Evolutionary conservation across 1,140 invertebrate genomes (phyloP).

Genomic region (Drosophila biarmipes): DNA sequence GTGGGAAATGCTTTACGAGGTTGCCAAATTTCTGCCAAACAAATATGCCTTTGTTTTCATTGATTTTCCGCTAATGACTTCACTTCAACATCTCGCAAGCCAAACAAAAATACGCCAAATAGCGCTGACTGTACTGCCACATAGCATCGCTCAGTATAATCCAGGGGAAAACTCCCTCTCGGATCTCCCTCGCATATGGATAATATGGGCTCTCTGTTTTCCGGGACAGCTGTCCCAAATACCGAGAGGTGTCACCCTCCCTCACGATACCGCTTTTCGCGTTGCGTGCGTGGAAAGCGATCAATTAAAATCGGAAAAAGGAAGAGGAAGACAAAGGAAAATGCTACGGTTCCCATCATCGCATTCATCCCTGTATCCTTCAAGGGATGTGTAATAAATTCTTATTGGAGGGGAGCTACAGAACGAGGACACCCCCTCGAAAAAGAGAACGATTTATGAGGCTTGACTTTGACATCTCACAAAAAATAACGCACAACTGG

Average conservation of each 20-base stretch:
- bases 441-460: constrained; percentile 36
- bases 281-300: constrained; percentile 54
- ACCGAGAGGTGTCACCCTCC: constrained; percentile 47
- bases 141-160: constrained; percentile 33
- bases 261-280: constrained; percentile 17
- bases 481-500: background rate
- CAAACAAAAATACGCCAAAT: constrained; percentile 42
- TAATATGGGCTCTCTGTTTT: constrained; percentile 30
- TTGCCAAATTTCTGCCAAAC: constrained; percentile 27
- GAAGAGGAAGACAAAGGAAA: constrained; percentile 14
- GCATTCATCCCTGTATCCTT: constrained; percentile 26
- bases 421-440: no score
- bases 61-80: constrained; percentile 50
- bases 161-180: constrained; percentile 31
- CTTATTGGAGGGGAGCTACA: constrained; percentile 46
- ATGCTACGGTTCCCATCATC: constrained; percentile 21
- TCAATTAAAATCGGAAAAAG: constrained; percentile 63
- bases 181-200: constrained; percentile 46
- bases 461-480: constrained; percentile 1
- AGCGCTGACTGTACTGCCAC: constrained; percentile 61
- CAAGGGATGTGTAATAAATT: constrained; percentile 61
- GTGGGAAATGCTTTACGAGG: constrained; percentile 10
- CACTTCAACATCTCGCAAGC: background rate
- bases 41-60: constrained; percentile 6
- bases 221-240: constrained; percentile 37